phyloP scores from a whole-genome alignment of 2,797 vertebrate species.

The Liasis olivaceus region DNA sequence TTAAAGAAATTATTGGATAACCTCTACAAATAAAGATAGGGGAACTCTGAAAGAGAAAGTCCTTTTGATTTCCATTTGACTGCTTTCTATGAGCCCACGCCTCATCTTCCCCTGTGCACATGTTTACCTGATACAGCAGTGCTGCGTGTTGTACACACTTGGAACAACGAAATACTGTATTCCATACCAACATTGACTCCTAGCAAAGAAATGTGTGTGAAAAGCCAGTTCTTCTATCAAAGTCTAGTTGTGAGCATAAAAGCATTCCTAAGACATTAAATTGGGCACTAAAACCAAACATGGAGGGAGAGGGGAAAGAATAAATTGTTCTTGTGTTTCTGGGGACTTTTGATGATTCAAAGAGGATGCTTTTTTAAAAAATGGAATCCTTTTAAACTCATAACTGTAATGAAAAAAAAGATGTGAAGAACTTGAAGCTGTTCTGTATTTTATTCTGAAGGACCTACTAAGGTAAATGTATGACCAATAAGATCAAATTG shows the following conservation, averaged over 20 bases:
- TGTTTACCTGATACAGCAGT: conserved; percentile 84
- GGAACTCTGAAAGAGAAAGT: conserved; percentile 96
- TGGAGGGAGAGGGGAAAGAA: conserved; percentile 42
- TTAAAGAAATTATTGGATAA: conserved; percentile 91
- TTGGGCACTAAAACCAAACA: conserved; percentile 67
- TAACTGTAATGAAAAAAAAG: conserved; percentile 81
- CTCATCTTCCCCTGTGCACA: conserved; percentile 95
- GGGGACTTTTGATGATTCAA: conserved; percentile 56
- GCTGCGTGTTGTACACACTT: conserved; percentile 94
- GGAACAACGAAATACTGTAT: conserved; percentile 84
- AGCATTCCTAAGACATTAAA: conserved; percentile 84
- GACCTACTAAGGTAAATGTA: conserved; percentile 78
- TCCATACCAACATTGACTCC: conserved; percentile 82
- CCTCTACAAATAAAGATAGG: conserved; percentile 94
- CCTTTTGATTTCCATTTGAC: conserved; percentile 99
- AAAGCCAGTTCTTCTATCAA: conserved; percentile 79
- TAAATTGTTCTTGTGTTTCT: conserved; percentile 44
- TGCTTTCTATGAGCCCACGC: conserved; percentile 98
- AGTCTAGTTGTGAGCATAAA: conserved; percentile 85
- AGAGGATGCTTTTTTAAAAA: conserved; percentile 75
- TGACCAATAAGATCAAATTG: conserved; percentile 69
- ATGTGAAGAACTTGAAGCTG: conserved; percentile 81
- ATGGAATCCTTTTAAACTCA: conserved; percentile 86
- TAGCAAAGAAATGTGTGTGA: conserved; percentile 84
- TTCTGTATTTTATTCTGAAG: conserved; percentile 87